Base-by-base conservation (phyloP, 2,113 vertebrate genomes). In the Platysteira castanea region DNA sequence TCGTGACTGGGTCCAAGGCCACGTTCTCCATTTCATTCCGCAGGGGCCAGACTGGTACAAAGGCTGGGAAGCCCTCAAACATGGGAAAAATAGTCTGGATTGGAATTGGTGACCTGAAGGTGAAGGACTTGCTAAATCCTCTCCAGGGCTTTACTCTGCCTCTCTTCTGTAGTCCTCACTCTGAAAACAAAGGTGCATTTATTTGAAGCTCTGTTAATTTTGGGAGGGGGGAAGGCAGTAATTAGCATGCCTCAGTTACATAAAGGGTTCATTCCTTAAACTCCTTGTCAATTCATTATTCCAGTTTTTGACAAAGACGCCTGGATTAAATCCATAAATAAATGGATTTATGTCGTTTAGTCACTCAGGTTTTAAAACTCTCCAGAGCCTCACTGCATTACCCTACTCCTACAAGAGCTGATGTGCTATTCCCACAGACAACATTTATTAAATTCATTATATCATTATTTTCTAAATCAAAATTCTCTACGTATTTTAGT, bases 201-300 rank as follows among this genome's bases (percentile, higher is more conserved):
- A 94, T 80, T 80, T 84, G 84, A 75, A 94, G 79, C n/a, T 87
- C 65, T 87, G 69, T 42, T 84, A 69, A 67, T 78, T 84, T 89
- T n/a, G 46, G 11, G 21, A 52, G 5, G 12, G 18, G n/a, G 7
- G 37, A 39, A 61, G 71, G 64, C 41, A 67, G 31, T 41, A 93
- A 96, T 97, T 95, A 96, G 64, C 52, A 87, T 93, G 70, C 61
- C 63, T 89, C 75, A 53, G 63, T 92, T 93, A 93, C 63, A 79
- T 37, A 76, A 69, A 84, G 8, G 39, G 65, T 61, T 96, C 73
- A 50, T 80, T 87, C 95, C 84, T 96, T 86, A 74, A 95, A 87
- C 80, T 96, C 63, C 91, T 87, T 93, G 96, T 95, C 89, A 90
- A 87, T 89, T 96, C 47, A 60, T 69, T 95, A 91, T 76, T 90